These are phyloP conservation scores for Propsilocerus akamusi DNA, from an alignment of 1,140 invertebrate species.

Conservation along the genomic window DNA sequence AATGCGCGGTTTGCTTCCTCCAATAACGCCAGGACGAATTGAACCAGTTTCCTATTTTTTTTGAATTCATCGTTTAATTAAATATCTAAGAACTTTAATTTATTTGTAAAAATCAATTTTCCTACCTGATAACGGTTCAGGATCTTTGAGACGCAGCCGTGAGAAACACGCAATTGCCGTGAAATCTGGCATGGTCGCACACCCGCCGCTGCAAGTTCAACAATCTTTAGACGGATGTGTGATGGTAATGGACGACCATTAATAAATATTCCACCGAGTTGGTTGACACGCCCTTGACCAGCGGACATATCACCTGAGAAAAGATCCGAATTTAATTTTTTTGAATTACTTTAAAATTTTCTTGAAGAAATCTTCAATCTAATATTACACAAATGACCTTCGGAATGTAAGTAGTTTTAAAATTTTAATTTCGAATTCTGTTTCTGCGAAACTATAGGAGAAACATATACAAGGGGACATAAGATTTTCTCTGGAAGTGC, in stretches of 20 bases:
- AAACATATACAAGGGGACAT: too few relatives aligned
- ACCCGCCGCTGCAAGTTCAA: conserved; percentile 63
- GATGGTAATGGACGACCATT: conserved; percentile 66
- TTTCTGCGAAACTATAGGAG: too few relatives aligned
- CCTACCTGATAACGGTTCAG: conserved; percentile 49
- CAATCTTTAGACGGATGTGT: conserved; percentile 58
- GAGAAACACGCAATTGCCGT: conserved; percentile 56
- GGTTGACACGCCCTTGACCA: conserved; percentile 67
- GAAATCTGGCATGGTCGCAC: conserved; percentile 66
- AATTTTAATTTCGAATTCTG: conserved; percentile 4
- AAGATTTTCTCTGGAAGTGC: too few relatives aligned
- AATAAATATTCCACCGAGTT: conserved; percentile 67
- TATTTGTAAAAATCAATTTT: background rate
- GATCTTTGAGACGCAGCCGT: conserved; percentile 71
- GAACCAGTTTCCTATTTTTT: conserved; percentile 52
- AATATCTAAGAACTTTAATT: background rate
- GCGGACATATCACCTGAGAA: conserved; percentile 22
- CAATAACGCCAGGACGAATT: conserved; percentile 64
- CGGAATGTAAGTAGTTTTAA: background rate
- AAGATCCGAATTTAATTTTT: conserved; percentile 5
- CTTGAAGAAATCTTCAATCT: background rate
- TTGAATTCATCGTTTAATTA: background rate
- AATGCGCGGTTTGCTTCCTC: conserved; percentile 56
- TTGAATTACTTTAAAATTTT: conserved; percentile 4
- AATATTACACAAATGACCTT: background rate